Percentiles rank a stretch among this genome's conserved stretches.
These are phyloP conservation scores for Metridium senile DNA, from an alignment of 92 coral and sea anemone species.

Conservation along the genomic window DNA sequence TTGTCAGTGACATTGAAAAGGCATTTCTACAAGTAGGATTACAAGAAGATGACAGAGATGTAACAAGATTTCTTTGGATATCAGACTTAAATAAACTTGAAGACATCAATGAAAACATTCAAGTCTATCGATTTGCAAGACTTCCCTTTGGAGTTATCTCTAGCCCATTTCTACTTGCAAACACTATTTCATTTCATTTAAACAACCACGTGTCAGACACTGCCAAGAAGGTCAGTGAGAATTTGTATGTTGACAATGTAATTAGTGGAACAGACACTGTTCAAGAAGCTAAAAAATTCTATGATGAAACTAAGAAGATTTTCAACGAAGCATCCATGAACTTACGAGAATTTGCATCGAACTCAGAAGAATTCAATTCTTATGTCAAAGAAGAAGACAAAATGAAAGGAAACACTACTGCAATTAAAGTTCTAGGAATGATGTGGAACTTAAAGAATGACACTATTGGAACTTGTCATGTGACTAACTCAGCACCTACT, in stretches of 20 bases:
- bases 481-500: not conserved
- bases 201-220: conserved; percentile 11
- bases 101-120: conserved; percentile 13
- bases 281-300: conserved; percentile 41
- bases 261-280: conserved; percentile 32
- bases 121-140: conserved; percentile 31
- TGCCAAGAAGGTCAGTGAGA: conserved; percentile 33
- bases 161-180: no score
- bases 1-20: conserved; percentile 31
- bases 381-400: conserved; percentile 27
- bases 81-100: conserved; percentile 17
- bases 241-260: conserved; percentile 60
- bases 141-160: conserved; percentile 46
- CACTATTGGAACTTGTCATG: no score
- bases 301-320: conserved; percentile 31
- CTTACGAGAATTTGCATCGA: conserved; percentile 43
- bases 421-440: conserved; percentile 43
- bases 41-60: conserved; percentile 39
- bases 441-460: conserved; percentile 32
- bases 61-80: conserved; percentile 33
- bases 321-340: conserved; percentile 43
- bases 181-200: conserved; percentile 34
- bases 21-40: conserved; percentile 35
- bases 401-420: conserved; percentile 6
- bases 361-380: conserved; percentile 30